Evolutionary conservation across 2,113 vertebrate genomes (phyloP).

Genomic region (Taxidea taxus): DNA sequence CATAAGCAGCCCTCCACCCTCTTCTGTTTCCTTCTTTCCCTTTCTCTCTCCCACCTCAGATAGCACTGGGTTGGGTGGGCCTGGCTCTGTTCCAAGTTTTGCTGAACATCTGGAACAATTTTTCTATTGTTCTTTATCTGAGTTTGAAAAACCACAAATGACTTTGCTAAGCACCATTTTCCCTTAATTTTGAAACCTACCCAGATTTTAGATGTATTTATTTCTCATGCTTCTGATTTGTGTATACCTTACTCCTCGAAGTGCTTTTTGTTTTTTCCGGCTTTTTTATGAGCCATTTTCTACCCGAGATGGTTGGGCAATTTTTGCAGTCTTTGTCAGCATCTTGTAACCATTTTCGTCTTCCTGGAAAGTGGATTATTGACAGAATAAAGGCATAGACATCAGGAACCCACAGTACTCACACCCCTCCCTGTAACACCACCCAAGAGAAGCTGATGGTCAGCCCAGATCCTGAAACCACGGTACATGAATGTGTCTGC

Average conservation of each 20-base stretch:
- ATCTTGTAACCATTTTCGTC: not conserved
- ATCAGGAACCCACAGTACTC: not conserved
- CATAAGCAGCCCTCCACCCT: not conserved
- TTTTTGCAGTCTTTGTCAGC: not conserved
- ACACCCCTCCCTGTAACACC: not conserved
- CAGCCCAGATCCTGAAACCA: not conserved
- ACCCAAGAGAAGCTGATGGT: not conserved
- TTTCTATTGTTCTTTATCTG: slow-evolving; percentile 67
- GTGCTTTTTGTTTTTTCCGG: not conserved
- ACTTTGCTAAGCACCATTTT: slow-evolving; percentile 51
- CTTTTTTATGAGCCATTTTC: slow-evolving; percentile 47
- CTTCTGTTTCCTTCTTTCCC: not conserved
- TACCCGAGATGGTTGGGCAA: not conserved
- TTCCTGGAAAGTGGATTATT: not conserved
- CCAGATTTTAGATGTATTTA: not conserved
- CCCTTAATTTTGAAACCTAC: not conserved
- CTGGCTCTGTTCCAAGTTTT: slow-evolving; percentile 64
- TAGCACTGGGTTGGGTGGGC: not conserved
- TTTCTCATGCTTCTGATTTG: slow-evolving; percentile 24
- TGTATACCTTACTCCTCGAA: slow-evolving; percentile 1
- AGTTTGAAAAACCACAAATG: slow-evolving; percentile 65
- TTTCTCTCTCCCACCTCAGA: not conserved
- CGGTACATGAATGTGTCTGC: no score
- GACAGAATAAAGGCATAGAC: not conserved
- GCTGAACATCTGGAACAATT: slow-evolving; percentile 71